Percentiles rank a stretch among this genome's conserved stretches.
These are phyloP conservation scores for Strigamia transsilvanica DNA, from an alignment of 2,888 invertebrate species.

Conservation along the genomic window DNA sequence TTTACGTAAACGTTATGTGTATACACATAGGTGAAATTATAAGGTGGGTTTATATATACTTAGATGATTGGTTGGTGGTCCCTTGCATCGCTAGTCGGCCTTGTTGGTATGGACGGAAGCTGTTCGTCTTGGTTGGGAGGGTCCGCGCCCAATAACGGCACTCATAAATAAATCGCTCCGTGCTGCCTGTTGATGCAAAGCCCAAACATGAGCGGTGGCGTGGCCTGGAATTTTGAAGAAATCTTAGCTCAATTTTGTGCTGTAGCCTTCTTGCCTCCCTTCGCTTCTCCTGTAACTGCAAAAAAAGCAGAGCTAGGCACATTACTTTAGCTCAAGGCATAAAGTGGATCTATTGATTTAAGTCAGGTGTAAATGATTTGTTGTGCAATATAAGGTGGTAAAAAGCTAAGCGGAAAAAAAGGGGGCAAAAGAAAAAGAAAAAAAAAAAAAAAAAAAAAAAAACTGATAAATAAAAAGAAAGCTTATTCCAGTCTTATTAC, in stretches of 20 bases:
- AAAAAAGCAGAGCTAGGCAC: constrained; percentile 8
- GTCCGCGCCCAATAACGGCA: constrained; percentile 8
- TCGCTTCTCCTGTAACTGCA: not conserved
- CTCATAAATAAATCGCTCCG: constrained; percentile 8
- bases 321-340: constrained; percentile 3
- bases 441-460: not conserved
- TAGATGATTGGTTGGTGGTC: constrained; percentile 8
- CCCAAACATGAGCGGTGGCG: constrained; percentile 8
- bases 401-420: not conserved
- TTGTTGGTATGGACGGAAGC: constrained; percentile 8
- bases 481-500: not conserved
- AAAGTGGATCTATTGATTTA: constrained; percentile 8
- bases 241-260: constrained; percentile 8
- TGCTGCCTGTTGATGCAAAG: constrained; percentile 8
- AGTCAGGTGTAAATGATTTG: constrained; percentile 8
- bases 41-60: not conserved
- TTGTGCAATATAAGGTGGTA: constrained; percentile 8
- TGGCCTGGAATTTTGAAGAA: constrained; percentile 8
- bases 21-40: constrained; percentile 1
- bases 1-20: not conserved
- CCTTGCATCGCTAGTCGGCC: constrained; percentile 8
- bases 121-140: constrained; percentile 8
- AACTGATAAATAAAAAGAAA: not conserved
- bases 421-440: not conserved
- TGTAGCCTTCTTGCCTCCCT: not conserved